Base-by-base conservation (phyloP, 2,113 vertebrate genomes). In the Corvus cornix region DNA sequence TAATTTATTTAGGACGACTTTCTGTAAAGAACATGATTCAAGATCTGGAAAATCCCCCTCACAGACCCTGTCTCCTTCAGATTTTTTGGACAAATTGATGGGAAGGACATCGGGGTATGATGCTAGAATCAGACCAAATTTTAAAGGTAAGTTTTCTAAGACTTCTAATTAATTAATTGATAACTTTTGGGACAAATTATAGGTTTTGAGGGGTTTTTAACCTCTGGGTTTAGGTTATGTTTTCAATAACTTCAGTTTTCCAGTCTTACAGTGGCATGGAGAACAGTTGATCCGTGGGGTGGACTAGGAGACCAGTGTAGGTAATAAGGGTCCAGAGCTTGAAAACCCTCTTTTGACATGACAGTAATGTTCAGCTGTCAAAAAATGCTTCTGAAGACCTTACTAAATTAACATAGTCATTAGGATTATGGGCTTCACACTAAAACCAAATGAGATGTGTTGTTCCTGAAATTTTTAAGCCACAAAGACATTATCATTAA, bases 1-100 rank as follows among this genome's bases (percentile, higher is more conserved):
- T 97, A 93, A 96, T 98, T 92, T 98, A 83, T 98, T 97, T 97
- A 99, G 99, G 98, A 95, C 97, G 89, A 97, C 97, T 96, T 98
- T 98, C 97, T 99, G 99, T 97, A 99, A 99, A 98, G 99, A 99
- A 98, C 98, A 98, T 98, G 99, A 99, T 97, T 98, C 98, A 97
- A 99, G 99, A 97, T 98, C 99, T 97, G 98, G 97, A 91, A 98
- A 98, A 98, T 98, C 98, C 92, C 98, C 99, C 95, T 98, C 99
- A 64, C 98, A 98, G 97, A 98, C 98, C 94, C 97, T 99, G 98
- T 99, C 99, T 97, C 99, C 99, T 87, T 99, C 99, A 83, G 99
- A 99, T 98, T 99, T 99, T 98, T 98, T 99, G 98, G 99, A 99
- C 97, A 99, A 99, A 96, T 98, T 99, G 95, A 99, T 99, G 99